These are phyloP conservation scores for Ascaphus truei DNA, from an alignment of 2,113 vertebrate species.

Conservation along the genomic window DNA sequence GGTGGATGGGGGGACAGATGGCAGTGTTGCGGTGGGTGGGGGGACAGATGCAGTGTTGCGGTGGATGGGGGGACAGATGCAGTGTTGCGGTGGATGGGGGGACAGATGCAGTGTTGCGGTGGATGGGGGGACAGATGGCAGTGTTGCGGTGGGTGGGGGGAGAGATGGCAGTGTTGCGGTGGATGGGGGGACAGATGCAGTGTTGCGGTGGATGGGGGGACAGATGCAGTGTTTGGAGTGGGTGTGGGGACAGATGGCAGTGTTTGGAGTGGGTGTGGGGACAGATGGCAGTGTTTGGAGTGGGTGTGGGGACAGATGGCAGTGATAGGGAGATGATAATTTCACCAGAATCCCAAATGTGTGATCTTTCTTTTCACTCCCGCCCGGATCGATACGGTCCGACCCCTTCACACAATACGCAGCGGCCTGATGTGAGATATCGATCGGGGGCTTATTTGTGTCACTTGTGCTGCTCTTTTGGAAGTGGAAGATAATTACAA, in stretches of 20 bases:
- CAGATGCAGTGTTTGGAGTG: not conserved
- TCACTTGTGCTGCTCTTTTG: slow-evolving; percentile 59
- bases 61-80: not conserved
- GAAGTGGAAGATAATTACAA: slow-evolving; percentile 63
- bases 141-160: not conserved
- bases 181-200: not conserved
- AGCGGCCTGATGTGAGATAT: slow-evolving; percentile 56
- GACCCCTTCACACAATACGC: slow-evolving; percentile 44
- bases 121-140: not conserved
- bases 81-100: not conserved
- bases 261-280: not conserved
- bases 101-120: not conserved
- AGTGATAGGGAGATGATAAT: slow-evolving; percentile 1
- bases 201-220: not conserved
- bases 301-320: not conserved
- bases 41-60: not conserved
- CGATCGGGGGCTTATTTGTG: slow-evolving; percentile 56
- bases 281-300: not conserved
- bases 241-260: not conserved
- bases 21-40: not conserved
- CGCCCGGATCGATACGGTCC: slow-evolving; percentile 56
- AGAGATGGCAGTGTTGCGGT: not conserved
- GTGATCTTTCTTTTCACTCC: slow-evolving; percentile 16
- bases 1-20: not conserved
- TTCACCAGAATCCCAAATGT: slow-evolving; percentile 9